A percentile compares a stretch with the other conserved stretches of the same genome.
phyloP scores from a whole-genome alignment of 2,113 vertebrate genomes.

The Pholis gunnellus region DNA sequence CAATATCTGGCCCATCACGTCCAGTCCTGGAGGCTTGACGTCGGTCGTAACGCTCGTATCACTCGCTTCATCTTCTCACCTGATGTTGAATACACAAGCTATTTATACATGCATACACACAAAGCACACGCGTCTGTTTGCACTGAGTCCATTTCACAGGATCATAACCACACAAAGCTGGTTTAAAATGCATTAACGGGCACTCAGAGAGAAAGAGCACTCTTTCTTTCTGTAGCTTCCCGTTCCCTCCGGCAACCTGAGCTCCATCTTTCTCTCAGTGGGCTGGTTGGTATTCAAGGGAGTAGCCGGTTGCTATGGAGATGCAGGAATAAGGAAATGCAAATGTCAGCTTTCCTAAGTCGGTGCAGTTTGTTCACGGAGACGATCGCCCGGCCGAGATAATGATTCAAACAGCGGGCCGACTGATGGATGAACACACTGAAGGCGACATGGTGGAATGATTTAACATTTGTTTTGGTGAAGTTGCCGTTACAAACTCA shows the following conservation, averaged over 20 bases:
- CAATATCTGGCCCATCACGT: conserved; percentile 44
- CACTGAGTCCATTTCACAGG: background rate
- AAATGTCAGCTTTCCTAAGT: conserved; percentile 77
- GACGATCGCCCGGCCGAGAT: conserved; percentile 55
- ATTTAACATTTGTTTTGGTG: conserved; percentile 40
- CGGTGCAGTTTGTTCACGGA: conserved; percentile 65
- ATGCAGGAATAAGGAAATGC: conserved; percentile 79
- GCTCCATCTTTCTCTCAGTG: conserved; percentile 57
- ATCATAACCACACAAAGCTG: conserved; percentile 3
- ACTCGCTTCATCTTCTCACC: conserved; percentile 38
- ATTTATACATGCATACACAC: background rate
- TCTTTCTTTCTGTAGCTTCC: conserved; percentile 39
- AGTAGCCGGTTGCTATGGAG: conserved; percentile 78
- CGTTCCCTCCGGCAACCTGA: conserved; percentile 58
- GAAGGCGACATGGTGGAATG: conserved; percentile 26
- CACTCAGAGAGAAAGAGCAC: conserved; percentile 3
- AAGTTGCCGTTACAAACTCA: conserved; percentile 19
- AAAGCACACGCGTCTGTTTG: background rate
- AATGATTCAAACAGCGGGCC: conserved; percentile 52
- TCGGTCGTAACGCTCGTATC: conserved; percentile 46
- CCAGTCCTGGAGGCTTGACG: background rate
- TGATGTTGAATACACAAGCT: conserved; percentile 49
- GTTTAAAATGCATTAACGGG: conserved; percentile 29
- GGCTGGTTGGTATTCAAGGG: conserved; percentile 80
- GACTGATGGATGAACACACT: conserved; percentile 46